Conservation (phyloP, 2,113 vertebrate genomes). For the Corythaixoides concolor region DNA sequence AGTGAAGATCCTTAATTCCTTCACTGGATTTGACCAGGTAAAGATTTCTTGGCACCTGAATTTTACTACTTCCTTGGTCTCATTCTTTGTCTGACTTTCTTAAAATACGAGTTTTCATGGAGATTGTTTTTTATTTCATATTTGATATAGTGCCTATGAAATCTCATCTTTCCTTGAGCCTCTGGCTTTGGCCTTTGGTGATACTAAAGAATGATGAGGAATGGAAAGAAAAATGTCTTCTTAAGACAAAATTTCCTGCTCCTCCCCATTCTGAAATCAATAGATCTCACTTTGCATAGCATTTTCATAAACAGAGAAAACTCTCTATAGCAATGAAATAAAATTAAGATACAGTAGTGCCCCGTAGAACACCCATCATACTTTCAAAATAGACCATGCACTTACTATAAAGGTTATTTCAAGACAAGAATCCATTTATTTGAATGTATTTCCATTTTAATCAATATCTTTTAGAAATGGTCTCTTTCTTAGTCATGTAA, state of each 20-base stretch:
- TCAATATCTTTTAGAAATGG: slow-evolving; percentile 66
- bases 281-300: slow-evolving; percentile 71
- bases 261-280: slow-evolving; percentile 31
- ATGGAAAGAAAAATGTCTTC: slow-evolving; percentile 4
- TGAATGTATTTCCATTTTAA: slow-evolving; percentile 83
- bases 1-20: neutral
- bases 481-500: slow-evolving; percentile 62
- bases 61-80: neutral
- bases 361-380: slow-evolving; percentile 73
- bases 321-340: slow-evolving; percentile 66
- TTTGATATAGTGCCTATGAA: neutral
- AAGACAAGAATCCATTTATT: slow-evolving; percentile 77
- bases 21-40: neutral
- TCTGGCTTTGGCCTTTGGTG: neutral
- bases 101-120: neutral
- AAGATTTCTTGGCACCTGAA: neutral
- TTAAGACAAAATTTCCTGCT: slow-evolving; percentile 47
- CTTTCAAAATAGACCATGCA: slow-evolving; percentile 78
- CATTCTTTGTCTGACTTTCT: neutral
- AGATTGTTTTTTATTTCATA: neutral
- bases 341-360: slow-evolving; percentile 72
- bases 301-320: slow-evolving; percentile 74
- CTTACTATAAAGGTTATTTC: slow-evolving; percentile 76
- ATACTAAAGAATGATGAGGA: slow-evolving; percentile 9
- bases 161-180: neutral